Conservation (phyloP, 2,888 invertebrate genomes). For the Ormyrus thymus region DNA sequence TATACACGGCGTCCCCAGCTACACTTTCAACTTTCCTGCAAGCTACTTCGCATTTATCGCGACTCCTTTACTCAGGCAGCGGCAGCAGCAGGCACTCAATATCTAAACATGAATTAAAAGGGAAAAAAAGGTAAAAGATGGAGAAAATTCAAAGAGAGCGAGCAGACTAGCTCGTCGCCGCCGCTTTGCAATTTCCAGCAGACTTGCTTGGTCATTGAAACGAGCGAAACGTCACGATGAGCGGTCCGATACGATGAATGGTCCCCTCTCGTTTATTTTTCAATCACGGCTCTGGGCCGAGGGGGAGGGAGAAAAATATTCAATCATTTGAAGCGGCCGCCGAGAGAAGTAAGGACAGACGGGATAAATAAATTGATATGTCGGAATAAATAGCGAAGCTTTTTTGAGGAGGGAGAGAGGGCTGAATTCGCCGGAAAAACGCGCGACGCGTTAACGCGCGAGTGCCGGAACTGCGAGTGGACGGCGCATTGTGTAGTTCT, state of each 20-base stretch:
- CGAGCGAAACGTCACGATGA: slow-evolving; percentile 33
- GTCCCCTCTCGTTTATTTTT: slow-evolving; percentile 58
- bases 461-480: not conserved
- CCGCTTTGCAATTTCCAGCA: slow-evolving; percentile 33
- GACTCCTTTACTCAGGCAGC: slow-evolving; percentile 12
- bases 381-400: slow-evolving; percentile 22
- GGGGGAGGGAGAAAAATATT: slow-evolving; percentile 10
- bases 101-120: slow-evolving; percentile 22
- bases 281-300: slow-evolving; percentile 57
- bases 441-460: no score
- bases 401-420: slow-evolving; percentile 34
- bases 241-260: slow-evolving; percentile 29
- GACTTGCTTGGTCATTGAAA: slow-evolving; percentile 45
- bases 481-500: slow-evolving; percentile 35
- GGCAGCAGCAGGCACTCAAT: not conserved
- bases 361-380: slow-evolving; percentile 31
- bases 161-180: not conserved
- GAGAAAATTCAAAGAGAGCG: no score
- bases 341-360: not conserved
- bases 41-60: slow-evolving; percentile 9
- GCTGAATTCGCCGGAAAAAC: not conserved
- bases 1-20: not conserved
- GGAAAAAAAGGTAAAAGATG: not conserved
- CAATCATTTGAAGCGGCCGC: slow-evolving; percentile 37
- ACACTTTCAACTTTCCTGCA: not conserved